A percentile compares a stretch with the other conserved stretches of the same genome.
Conservation (phyloP, 1,140 invertebrate species). For the Euwallacea similis region DNA sequence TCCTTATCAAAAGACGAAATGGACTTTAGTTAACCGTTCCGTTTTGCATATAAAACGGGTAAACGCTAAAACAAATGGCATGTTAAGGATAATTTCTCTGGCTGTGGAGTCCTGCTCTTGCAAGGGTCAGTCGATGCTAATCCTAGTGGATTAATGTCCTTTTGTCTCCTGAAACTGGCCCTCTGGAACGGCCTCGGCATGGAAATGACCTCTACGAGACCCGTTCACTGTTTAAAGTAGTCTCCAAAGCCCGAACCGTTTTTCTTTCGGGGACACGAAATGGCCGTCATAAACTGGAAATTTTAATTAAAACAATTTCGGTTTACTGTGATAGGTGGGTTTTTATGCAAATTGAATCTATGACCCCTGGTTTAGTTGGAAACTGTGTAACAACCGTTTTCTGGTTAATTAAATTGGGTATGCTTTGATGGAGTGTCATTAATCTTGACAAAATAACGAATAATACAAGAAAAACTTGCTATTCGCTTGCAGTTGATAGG, state of each 20-base stretch:
- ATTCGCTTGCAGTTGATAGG: no score
- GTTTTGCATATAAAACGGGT: slow-evolving; percentile 32
- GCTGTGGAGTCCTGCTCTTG: slow-evolving; percentile 29
- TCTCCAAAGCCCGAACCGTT: slow-evolving; percentile 9
- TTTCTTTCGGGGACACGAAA: slow-evolving; percentile 5
- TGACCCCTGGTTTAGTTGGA: no score
- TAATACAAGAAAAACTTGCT: no score
- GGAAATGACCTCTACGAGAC: slow-evolving; percentile 30
- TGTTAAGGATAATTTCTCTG: slow-evolving; percentile 34
- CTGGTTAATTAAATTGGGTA: no score
- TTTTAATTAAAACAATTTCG: slow-evolving; percentile 18
- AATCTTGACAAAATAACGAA: no score
- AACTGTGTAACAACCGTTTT: no score
- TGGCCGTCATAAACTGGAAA: slow-evolving; percentile 14
- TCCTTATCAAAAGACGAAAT: slow-evolving; percentile 28
- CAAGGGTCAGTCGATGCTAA: slow-evolving; percentile 35
- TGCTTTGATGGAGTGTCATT: no score
- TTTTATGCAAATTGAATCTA: slow-evolving; percentile 9
- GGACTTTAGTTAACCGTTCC: slow-evolving; percentile 27
- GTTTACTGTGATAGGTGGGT: slow-evolving; percentile 3
- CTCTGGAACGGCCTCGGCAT: slow-evolving; percentile 22
- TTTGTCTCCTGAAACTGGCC: slow-evolving; percentile 29
- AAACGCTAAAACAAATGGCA: slow-evolving; percentile 31
- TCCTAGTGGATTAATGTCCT: slow-evolving; percentile 32
- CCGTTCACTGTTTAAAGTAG: slow-evolving; percentile 17